A percentile compares a stretch with the other conserved stretches of the same genome.
These are phyloP conservation scores for Pentalonia nigronervosa DNA, from an alignment of 1,140 invertebrate species.

Conservation along the genomic window DNA sequence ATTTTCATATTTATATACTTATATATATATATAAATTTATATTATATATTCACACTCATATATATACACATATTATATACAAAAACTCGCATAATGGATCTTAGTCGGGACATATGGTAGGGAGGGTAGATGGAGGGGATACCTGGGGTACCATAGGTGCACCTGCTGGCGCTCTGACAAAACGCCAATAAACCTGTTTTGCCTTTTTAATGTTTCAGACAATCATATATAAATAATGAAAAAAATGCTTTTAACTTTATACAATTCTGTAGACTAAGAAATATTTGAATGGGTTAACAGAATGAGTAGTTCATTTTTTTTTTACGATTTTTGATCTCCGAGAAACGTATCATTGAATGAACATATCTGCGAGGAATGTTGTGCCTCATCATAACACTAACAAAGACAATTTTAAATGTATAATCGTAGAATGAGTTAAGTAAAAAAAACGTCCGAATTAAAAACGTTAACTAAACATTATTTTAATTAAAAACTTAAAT, in stretches of 20 bases:
- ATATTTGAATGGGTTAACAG: conserved; percentile 16
- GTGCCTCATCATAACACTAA: neutral
- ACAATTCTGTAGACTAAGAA: conserved; percentile 31
- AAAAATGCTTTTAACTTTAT: conserved; percentile 52
- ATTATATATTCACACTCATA: neutral
- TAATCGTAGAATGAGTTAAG: neutral
- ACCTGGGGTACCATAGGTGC: conserved; percentile 44
- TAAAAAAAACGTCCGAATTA: neutral
- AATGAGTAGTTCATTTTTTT: conserved; percentile 12
- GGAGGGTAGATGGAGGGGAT: neutral
- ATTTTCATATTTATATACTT: conserved; percentile 19
- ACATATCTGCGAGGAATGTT: conserved; percentile 18
- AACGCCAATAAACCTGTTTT: conserved; percentile 58
- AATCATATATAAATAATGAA: conserved; percentile 42
- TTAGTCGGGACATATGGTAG: conserved; percentile 13
- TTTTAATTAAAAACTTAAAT: neutral
- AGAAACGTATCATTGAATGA: conserved; percentile 30
- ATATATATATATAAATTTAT: conserved; percentile 44
- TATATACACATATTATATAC: neutral
- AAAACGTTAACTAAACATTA: neutral
- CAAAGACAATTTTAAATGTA: conserved; percentile 3
- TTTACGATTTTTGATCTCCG: conserved; percentile 13
- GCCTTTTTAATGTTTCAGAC: conserved; percentile 53
- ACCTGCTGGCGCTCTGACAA: conserved; percentile 57
- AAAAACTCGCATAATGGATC: conserved; percentile 53